Evolutionary conservation across 2,888 invertebrate genomes (phyloP).

Genomic region (Lithodes maja): DNA sequence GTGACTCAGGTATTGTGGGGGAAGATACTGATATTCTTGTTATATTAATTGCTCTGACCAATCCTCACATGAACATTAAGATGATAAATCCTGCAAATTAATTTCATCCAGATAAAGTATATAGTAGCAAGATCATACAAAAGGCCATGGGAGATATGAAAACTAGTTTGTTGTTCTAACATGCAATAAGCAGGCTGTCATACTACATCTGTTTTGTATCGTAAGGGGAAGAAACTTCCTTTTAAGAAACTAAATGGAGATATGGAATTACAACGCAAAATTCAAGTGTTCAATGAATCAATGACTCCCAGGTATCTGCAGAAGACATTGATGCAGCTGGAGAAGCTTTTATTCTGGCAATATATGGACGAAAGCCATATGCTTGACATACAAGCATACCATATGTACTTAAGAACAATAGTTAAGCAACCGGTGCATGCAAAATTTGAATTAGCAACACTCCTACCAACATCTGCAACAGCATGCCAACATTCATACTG

Average conservation of each 20-base stretch:
- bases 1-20: slow-evolving; percentile 8
- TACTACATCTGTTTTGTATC: slow-evolving; percentile 21
- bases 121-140: not conserved
- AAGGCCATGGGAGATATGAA: slow-evolving; percentile 15
- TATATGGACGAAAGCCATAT: too few relatives aligned
- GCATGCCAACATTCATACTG: too few relatives aligned
- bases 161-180: slow-evolving; percentile 24
- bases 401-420: too few relatives aligned
- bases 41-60: slow-evolving; percentile 17
- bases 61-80: slow-evolving; percentile 3
- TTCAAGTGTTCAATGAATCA: not conserved
- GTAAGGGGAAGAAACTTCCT: slow-evolving; percentile 32
- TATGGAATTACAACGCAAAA: not conserved
- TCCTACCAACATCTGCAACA: too few relatives aligned
- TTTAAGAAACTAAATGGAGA: slow-evolving; percentile 1
- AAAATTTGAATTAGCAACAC: too few relatives aligned
- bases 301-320: slow-evolving; percentile 20
- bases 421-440: too few relatives aligned
- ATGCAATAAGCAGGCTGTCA: slow-evolving; percentile 23
- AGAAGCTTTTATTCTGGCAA: too few relatives aligned
- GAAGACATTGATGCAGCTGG: slow-evolving; percentile 26
- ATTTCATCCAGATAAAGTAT: not conserved
- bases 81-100: slow-evolving; percentile 13
- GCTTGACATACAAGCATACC: too few relatives aligned
- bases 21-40: slow-evolving; percentile 8